Evolutionary conservation across 2,888 invertebrate genomes (phyloP), one percentile per base, ranked within the genome.

Genomic region (Halictus quadricinctus): DNA sequence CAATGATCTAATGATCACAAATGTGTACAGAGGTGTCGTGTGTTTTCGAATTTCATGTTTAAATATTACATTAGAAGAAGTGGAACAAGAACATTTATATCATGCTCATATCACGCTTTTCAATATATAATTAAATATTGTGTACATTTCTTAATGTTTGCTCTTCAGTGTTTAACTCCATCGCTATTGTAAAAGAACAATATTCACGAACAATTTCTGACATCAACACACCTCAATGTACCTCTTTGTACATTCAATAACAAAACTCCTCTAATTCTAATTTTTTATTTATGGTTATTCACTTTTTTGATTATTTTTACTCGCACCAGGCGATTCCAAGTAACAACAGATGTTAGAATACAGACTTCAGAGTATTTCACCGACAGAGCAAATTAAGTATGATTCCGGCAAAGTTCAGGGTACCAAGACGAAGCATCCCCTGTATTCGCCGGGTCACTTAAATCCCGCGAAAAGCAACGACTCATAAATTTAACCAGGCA

Each of bases 401-500:
- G 29, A 5, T 8, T 64, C 36, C 18, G 64, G 64, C 8, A 3
- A 29, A 29, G 64, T 36, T 64, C 29, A 29, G 25, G 8, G n/a
- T 43, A 70, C n/a, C n/a, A 43, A 21, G 12, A 15, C 1, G 12
- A n/a, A 12, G 6, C 70, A 43, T 43, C n/a, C n/a, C 21, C 1
- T 21, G n/a, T 58, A 58, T n/a, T 46, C n/a, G 12, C 43, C 12
- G 70, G 7, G 10, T 43, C 4, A 43, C 13, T 70, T 43, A 21
- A 12, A 70, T n/a, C n/a, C 70, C 70, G 7, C 70, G 50, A 36
- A 54, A 73, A 21, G 18, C 36, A 29, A 6, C 29, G 54, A 36
- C 43, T 54, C 54, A 54, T 77, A 41, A 70, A 66, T 43, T 48
- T 48, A 69, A 54, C 36, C 77, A 10, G 25, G 18, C 29, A 82